phyloP scores from a whole-genome alignment of 2,113 vertebrate genomes.

The Eulemur macaco region DNA sequence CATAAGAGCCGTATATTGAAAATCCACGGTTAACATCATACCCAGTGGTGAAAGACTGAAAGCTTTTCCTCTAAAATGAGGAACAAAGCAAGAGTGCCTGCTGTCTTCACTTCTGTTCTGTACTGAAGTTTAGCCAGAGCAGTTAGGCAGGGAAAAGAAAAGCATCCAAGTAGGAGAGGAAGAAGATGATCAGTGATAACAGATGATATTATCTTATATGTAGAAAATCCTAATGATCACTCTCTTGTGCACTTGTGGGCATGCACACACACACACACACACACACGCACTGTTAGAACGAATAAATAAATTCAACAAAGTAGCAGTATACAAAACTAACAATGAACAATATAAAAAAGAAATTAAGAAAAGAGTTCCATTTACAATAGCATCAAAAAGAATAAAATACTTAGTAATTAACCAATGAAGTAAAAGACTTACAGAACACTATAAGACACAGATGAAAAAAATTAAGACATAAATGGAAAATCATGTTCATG shows the following conservation, averaged over 20 bases:
- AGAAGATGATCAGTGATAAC: not conserved
- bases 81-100: not conserved
- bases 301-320: not conserved
- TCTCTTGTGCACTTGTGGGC: no score
- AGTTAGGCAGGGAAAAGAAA: not conserved
- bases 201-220: not conserved
- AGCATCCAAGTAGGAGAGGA: not conserved
- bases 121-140: not conserved
- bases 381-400: not conserved
- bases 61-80: not conserved
- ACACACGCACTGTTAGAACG: not conserved
- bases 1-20: not conserved
- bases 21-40: not conserved
- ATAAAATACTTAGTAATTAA: not conserved
- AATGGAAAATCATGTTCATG: not conserved
- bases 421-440: not conserved
- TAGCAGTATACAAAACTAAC: not conserved
- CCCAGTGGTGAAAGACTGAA: not conserved
- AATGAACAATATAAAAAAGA: not conserved
- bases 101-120: not conserved
- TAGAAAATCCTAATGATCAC: not conserved
- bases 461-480: not conserved
- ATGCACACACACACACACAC: not conserved
- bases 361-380: not conserved
- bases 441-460: not conserved